A percentile compares a stretch with the other conserved stretches of the same genome.
Evolutionary conservation across 1,140 invertebrate genomes (phyloP).

Genomic region (Magallana gigas): DNA sequence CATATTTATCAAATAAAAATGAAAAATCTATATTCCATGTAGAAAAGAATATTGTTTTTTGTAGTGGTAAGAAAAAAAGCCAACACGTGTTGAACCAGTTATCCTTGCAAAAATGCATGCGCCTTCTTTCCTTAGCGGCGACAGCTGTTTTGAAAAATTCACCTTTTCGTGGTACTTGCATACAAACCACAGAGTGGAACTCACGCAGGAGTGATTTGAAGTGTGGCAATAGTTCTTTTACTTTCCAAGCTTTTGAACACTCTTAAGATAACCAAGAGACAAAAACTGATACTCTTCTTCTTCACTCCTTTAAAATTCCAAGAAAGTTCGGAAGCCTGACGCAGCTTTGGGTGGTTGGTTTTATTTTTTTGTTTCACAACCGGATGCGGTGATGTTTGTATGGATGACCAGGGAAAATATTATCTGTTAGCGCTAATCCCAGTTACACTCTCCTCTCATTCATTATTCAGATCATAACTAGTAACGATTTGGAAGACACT

Average conservation of each 20-base stretch:
- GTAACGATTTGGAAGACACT: neutral
- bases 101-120: constrained; percentile 32
- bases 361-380: neutral
- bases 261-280: constrained; percentile 4
- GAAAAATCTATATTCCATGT: constrained; percentile 25
- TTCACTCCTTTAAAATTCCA: constrained; percentile 19
- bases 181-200: constrained; percentile 17
- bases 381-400: constrained; percentile 2
- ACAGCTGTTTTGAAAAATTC: constrained; percentile 31
- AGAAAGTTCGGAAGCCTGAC: neutral
- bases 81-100: constrained; percentile 35
- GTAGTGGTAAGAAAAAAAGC: neutral
- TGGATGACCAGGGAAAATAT: neutral
- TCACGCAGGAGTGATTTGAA: neutral
- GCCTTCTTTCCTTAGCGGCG: constrained; percentile 9
- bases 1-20: constrained; percentile 26
- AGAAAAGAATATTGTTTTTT: neutral
- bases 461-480: constrained; percentile 29
- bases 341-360: no score
- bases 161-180: neutral
- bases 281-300: constrained; percentile 12
- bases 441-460: constrained; percentile 13
- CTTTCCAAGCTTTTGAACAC: constrained; percentile 2
- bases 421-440: neutral
- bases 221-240: constrained; percentile 9